Conservation (phyloP, 2,888 invertebrate species). For the Sarcophaga variegata region DNA sequence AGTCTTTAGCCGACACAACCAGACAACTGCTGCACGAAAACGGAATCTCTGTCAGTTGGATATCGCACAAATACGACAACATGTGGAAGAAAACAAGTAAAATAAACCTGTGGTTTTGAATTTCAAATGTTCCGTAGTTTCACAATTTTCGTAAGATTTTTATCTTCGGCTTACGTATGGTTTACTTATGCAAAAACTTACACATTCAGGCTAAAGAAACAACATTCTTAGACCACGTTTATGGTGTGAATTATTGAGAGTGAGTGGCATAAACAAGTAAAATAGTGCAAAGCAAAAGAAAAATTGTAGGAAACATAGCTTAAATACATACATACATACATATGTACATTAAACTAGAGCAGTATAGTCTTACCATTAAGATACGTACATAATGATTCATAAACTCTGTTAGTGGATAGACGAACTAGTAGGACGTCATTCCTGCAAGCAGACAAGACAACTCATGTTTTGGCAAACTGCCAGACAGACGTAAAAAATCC, state of each 20-base stretch:
- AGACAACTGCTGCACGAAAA: constrained; percentile 24
- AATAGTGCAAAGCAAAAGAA: not conserved
- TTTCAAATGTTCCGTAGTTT: not conserved
- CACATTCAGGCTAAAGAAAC: constrained; percentile 10
- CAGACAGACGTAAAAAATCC: not conserved
- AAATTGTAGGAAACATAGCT: not conserved
- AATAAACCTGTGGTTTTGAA: constrained; percentile 24
- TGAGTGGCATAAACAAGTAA: not conserved
- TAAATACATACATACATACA: not conserved
- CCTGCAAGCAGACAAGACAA: not conserved
- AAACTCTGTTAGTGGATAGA: not conserved
- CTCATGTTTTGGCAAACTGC: constrained; percentile 7
- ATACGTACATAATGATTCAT: not conserved
- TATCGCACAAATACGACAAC: constrained; percentile 16
- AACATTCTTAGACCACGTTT: not conserved
- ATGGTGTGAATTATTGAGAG: not conserved
- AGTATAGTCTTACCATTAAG: not conserved
- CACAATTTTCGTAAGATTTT: not conserved
- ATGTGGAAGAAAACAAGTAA: not conserved
- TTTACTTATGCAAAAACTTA: constrained; percentile 1
- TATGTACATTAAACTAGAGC: not conserved
- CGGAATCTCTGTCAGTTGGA: constrained; percentile 33
- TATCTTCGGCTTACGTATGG: not conserved
- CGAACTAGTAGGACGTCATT: not conserved
- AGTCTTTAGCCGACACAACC: not conserved